These are phyloP conservation scores for Gymnorhina tibicen DNA, from an alignment of 2,113 vertebrate species.

Conservation along the genomic window DNA sequence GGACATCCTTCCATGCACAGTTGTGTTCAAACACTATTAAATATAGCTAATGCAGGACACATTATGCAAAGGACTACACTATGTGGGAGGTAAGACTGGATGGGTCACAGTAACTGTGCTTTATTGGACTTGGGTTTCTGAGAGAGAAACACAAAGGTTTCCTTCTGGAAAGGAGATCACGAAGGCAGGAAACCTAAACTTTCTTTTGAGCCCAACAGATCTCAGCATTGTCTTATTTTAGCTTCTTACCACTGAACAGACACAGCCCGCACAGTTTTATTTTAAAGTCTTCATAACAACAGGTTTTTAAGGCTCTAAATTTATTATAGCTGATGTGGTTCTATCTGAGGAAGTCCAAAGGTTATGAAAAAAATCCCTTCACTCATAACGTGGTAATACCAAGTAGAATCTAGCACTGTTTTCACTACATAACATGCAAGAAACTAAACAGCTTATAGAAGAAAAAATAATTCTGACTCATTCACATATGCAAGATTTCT, in stretches of 20 bases:
- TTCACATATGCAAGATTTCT: conserved; percentile 20
- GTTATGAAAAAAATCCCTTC: not conserved
- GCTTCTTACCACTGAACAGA: not conserved
- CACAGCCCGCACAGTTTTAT: not conserved
- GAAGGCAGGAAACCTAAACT: not conserved
- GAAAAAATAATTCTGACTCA: conserved; percentile 7
- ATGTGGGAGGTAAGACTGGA: not conserved
- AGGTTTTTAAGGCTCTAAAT: not conserved
- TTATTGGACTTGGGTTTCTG: not conserved
- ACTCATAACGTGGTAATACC: not conserved
- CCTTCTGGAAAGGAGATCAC: not conserved
- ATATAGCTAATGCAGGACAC: not conserved
- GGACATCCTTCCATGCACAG: not conserved
- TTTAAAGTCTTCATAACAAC: conserved; percentile 14
- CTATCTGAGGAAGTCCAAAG: not conserved
- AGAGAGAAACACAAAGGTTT: not conserved
- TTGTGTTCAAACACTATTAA: not conserved
- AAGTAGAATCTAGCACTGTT: not conserved
- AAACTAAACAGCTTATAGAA: not conserved
- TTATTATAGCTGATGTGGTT: not conserved
- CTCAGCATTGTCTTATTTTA: not conserved
- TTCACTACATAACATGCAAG: not conserved
- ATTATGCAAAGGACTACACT: not conserved
- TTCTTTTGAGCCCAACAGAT: not conserved
- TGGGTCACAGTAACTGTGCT: not conserved